Evolutionary conservation across 2,113 vertebrate species (phyloP).

Genomic region (Crotalus tigris): DNA sequence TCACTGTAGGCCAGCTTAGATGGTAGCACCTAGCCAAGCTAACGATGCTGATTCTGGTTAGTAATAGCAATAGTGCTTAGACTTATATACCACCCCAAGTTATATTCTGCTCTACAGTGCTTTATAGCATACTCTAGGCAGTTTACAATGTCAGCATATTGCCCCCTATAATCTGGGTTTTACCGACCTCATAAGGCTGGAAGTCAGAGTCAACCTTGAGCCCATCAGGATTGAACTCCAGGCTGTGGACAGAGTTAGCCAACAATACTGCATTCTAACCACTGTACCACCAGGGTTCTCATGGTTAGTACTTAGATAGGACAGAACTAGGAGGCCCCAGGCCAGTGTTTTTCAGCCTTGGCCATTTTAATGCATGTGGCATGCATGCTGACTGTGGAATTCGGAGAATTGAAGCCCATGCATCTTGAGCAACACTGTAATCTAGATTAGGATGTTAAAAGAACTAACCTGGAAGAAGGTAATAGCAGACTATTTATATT

Average conservation of each 20-base stretch:
- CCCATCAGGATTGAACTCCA: neutral
- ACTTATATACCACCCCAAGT: neutral
- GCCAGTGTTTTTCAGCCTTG: neutral
- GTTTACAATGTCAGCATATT: neutral
- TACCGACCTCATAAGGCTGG: neutral
- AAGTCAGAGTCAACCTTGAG: neutral
- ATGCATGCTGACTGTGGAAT: neutral
- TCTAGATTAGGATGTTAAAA: neutral
- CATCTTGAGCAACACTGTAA: neutral
- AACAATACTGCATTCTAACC: neutral
- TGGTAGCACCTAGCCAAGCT: neutral
- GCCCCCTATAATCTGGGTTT: neutral
- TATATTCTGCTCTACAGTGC: neutral
- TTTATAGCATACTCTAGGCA: neutral
- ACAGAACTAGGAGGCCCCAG: neutral
- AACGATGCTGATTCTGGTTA: neutral
- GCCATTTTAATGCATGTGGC: neutral
- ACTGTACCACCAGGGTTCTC: neutral
- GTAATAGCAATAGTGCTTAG: neutral
- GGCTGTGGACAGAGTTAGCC: neutral
- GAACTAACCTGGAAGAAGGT: neutral
- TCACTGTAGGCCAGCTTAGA: neutral
- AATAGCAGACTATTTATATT: neutral
- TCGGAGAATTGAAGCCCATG: neutral
- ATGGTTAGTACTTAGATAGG: neutral